These are phyloP conservation scores for Pyralis farinalis DNA, from an alignment of 2,888 invertebrate genomes.

Conservation along the genomic window DNA sequence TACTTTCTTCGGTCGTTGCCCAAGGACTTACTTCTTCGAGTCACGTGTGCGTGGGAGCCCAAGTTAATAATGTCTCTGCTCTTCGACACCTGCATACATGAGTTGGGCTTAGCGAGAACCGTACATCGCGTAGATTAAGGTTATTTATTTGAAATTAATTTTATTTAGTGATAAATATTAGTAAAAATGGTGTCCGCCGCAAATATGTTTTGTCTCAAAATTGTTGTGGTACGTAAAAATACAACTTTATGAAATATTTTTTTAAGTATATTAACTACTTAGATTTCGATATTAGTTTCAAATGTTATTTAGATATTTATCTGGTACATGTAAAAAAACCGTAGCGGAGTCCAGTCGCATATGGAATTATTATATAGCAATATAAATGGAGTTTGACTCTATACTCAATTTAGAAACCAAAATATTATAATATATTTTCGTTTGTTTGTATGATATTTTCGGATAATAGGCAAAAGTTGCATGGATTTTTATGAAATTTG, in stretches of 20 bases:
- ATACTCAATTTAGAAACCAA: too few relatives aligned
- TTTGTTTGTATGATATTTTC: too few relatives aligned
- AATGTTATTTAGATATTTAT: too few relatives aligned
- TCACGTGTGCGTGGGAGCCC: slow-evolving; percentile 55
- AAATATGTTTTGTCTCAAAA: slow-evolving; percentile 3
- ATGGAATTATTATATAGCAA: too few relatives aligned
- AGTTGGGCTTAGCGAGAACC: slow-evolving; percentile 19
- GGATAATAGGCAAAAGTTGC: too few relatives aligned
- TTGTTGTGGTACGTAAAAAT: slow-evolving; percentile 13
- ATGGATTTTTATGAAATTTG: too few relatives aligned
- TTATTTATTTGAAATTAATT: slow-evolving; percentile 1
- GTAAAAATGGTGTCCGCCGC: slow-evolving; percentile 10
- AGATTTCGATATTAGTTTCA: too few relatives aligned
- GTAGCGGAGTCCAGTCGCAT: too few relatives aligned
- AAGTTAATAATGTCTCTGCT: slow-evolving; percentile 40
- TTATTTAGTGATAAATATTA: background rate
- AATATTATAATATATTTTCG: too few relatives aligned
- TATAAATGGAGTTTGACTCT: too few relatives aligned
- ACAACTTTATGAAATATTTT: background rate
- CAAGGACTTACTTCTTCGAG: slow-evolving; percentile 50
- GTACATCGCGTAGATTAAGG: background rate
- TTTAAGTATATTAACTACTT: too few relatives aligned
- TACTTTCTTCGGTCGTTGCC: slow-evolving; percentile 43
- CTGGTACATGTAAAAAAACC: too few relatives aligned
- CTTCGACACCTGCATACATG: slow-evolving; percentile 47